phyloP scores from a whole-genome alignment of 2,888 invertebrate genomes.

The Gari tellinella region DNA sequence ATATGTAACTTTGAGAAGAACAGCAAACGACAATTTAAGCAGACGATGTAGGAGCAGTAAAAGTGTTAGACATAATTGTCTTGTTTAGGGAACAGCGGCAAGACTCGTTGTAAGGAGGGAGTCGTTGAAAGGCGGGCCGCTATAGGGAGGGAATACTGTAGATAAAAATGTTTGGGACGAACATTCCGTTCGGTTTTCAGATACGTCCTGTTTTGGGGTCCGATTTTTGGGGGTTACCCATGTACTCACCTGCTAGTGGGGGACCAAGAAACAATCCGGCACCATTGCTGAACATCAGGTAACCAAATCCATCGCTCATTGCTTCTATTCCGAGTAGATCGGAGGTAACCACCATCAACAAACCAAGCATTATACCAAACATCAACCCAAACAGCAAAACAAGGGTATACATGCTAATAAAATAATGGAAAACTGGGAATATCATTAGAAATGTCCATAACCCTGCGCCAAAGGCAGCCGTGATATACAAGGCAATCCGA shows the following conservation, averaged over 20 bases:
- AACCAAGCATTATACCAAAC: conserved; percentile 75
- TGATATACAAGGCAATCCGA: conserved; percentile 65
- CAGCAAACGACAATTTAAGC: too few species aligned
- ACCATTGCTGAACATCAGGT: conserved; percentile 78
- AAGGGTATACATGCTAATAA: conserved; percentile 33
- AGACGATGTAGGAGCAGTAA: too few species aligned
- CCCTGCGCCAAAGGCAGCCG: conserved; percentile 67
- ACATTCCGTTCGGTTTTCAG: too few species aligned
- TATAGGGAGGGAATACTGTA: too few species aligned
- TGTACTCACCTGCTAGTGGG: conserved; percentile 68
- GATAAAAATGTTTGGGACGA: too few species aligned
- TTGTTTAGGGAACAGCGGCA: too few species aligned
- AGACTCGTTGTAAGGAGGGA: not conserved
- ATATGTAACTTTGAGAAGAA: too few species aligned
- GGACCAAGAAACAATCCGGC: conserved; percentile 74
- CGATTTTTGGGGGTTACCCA: not conserved
- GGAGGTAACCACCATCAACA: conserved; percentile 73
- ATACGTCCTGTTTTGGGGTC: too few species aligned
- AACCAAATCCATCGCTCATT: conserved; percentile 75
- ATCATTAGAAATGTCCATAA: conserved; percentile 55
- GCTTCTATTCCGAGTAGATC: conserved; percentile 73
- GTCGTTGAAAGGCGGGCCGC: not conserved
- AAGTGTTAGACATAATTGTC: too few species aligned
- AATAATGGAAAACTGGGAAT: conserved; percentile 45
- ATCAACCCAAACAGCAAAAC: conserved; percentile 63